Evolutionary conservation across 1,140 invertebrate species (phyloP), one percentile per base, ranked within the genome.

Genomic region (Oncopodura yosiiana): DNA sequence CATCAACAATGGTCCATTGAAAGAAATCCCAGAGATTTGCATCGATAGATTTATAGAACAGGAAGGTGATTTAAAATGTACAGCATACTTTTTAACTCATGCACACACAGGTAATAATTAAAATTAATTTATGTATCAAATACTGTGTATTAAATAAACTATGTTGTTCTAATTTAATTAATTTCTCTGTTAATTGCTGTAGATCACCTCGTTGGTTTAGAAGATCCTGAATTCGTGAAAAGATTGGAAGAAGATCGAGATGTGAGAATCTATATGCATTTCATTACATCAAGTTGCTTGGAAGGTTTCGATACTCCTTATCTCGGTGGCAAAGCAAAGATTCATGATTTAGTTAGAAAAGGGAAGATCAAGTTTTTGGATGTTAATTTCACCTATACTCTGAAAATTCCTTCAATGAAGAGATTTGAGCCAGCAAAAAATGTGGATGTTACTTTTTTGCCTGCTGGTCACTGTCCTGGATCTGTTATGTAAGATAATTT

Each of bases 391-490:
- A n/a, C n/a, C n/a, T n/a, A n/a, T n/a, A n/a, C n/a, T n/a, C n/a
- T n/a, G n/a, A n/a, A n/a, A n/a, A n/a, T n/a, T n/a, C n/a, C n/a
- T n/a, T n/a, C n/a, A n/a, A n/a, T 14, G 16, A 11, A 45, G 9
- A 23, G 37, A 0, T 1, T 72, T 72, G 60, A 67, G 69, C 50
- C 9, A 41, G 3, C 3, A 52, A 16, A 56, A 72, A 45, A 62
- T 54, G 36, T 82, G 0, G 73, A 69, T 27, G 77, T 84, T 1
- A 79, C 75, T 1, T 67, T 74, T 6, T 73, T 83, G 44, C 75
- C 81, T 19, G 79, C 82, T 3, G 81, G 78, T 14, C 83, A 85
- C 66, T 82, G 81, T 68, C 77, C 80, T 6, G 83, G 83, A 1
- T 82, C 83, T 3, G 74, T 83, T 0, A 86, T 86, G 83, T 57